These are phyloP conservation scores for Aldrovandia affinis DNA, from an alignment of 2,797 vertebrate genomes.

Conservation along the genomic window DNA sequence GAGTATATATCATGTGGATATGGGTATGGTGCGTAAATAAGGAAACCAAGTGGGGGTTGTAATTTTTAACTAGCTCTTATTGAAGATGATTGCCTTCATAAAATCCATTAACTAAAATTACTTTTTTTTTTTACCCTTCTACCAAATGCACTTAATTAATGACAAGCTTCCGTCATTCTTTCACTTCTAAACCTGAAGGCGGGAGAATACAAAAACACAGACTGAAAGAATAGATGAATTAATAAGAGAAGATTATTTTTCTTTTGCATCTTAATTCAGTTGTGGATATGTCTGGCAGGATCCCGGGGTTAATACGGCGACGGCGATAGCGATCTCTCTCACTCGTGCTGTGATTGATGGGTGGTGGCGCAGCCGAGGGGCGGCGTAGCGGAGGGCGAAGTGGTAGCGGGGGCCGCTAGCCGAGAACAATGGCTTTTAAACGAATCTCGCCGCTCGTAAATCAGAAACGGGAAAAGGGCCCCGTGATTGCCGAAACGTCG, in stretches of 20 bases:
- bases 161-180: slow-evolving; percentile 60
- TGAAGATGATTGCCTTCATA: slow-evolving; percentile 77
- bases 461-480: slow-evolving; percentile 72
- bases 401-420: slow-evolving; percentile 62
- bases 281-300: slow-evolving; percentile 63
- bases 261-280: slow-evolving; percentile 60
- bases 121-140: slow-evolving; percentile 44
- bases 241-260: slow-evolving; percentile 48
- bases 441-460: slow-evolving; percentile 78
- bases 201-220: slow-evolving; percentile 33
- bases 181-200: slow-evolving; percentile 19
- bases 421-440: slow-evolving; percentile 82
- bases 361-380: slow-evolving; percentile 28
- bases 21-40: slow-evolving; percentile 47
- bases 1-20: slow-evolving; percentile 41
- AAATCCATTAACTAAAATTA: slow-evolving; percentile 69
- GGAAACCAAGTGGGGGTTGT: slow-evolving; percentile 58
- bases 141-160: slow-evolving; percentile 74
- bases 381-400: slow-evolving; percentile 53
- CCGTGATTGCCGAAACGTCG: slow-evolving; percentile 75
- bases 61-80: slow-evolving; percentile 70
- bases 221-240: slow-evolving; percentile 48
- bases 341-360: slow-evolving; percentile 70
- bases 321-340: slow-evolving; percentile 74
- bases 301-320: slow-evolving; percentile 75